Evolutionary conservation across 2,113 vertebrate genomes (phyloP), one percentile per base, ranked within the genome.

Genomic region (Rhipidura dahli): DNA sequence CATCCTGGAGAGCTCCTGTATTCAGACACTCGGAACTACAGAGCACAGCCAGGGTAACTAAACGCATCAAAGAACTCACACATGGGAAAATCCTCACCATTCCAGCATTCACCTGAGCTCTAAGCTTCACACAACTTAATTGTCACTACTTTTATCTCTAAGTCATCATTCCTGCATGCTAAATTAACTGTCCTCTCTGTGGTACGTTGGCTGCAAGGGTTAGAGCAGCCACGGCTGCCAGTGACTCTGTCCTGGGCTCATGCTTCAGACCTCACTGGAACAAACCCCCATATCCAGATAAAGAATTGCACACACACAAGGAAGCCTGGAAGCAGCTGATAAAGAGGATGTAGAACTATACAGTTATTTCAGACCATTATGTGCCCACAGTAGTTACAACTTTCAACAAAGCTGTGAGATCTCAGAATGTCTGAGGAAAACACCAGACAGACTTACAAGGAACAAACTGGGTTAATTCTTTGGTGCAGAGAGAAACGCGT

Each of bases 211-310:
- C 24, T 13, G 24, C 33, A 71, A 90, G 40, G 37, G 22, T 50
- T 33, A 66, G 1, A 83, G 57, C 61, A 31, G 47, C 31, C 40
- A 35, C 0, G 0, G 33, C 45, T 57, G 31, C 57, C 50, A 44
- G 0, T 27, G 77, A 18, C 69, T 15, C 0, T 1, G 53, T 7
- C 11, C 70, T n/a, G n/a, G 15, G n/a, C 51, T 78, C 0, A 1
- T 14, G 45, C 33, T 87, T 14, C 30, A 26, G 50, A 49, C 22
- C 22, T 71, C 75, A 23, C 14, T 37, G 50, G 27, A 42, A 39
- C 71, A 83, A 86, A 50, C 27, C 17, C 30, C 75, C 30, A 4
- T 0, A 0, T 24, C 56, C 72, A 65, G 66, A 50, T 31, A 42
- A 57, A 77, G 76, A 14, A 54, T 45, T 28, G 42, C 35, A 73